phyloP scores from a whole-genome alignment of 2,888 invertebrate genomes.

The Pollenia labialis region DNA sequence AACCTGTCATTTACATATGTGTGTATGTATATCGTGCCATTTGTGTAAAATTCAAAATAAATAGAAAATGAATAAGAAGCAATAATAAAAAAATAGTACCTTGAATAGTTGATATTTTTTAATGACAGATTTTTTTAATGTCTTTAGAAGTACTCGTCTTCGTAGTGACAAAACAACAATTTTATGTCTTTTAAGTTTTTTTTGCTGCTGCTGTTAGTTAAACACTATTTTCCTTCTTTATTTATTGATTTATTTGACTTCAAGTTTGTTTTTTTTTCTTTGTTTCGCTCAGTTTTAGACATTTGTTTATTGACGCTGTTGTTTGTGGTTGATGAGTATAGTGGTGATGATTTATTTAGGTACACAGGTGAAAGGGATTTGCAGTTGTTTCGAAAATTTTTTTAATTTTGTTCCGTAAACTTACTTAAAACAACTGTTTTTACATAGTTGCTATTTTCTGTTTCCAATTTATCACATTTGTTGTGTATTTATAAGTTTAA shows the following conservation, averaged over 20 bases:
- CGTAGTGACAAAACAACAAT: slow-evolving; percentile 37
- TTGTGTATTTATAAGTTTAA: background rate
- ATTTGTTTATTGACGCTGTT: slow-evolving; percentile 13
- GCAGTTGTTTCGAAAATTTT: background rate
- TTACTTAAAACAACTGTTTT: too few relatives aligned
- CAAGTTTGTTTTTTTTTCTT: slow-evolving; percentile 16
- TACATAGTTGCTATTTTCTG: too few relatives aligned
- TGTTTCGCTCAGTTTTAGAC: background rate
- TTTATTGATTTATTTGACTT: slow-evolving; percentile 70
- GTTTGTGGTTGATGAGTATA: slow-evolving; percentile 10
- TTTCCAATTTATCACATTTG: too few relatives aligned
- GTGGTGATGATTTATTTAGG: slow-evolving; percentile 9
- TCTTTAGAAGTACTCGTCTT: slow-evolving; percentile 1
- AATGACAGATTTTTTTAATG: slow-evolving; percentile 27
- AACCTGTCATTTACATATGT: background rate
- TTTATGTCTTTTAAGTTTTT: slow-evolving; percentile 49
- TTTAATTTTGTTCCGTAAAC: background rate
- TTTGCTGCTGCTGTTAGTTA: slow-evolving; percentile 16
- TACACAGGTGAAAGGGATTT: background rate
- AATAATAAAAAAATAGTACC: slow-evolving; percentile 7
- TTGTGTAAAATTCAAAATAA: slow-evolving; percentile 31
- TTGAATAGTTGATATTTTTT: slow-evolving; percentile 31
- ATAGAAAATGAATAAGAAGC: background rate
- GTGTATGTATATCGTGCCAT: slow-evolving; percentile 3
- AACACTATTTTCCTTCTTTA: slow-evolving; percentile 31